Evolutionary conservation across 2,113 vertebrate genomes (phyloP).

Genomic region (Abramis brama): DNA sequence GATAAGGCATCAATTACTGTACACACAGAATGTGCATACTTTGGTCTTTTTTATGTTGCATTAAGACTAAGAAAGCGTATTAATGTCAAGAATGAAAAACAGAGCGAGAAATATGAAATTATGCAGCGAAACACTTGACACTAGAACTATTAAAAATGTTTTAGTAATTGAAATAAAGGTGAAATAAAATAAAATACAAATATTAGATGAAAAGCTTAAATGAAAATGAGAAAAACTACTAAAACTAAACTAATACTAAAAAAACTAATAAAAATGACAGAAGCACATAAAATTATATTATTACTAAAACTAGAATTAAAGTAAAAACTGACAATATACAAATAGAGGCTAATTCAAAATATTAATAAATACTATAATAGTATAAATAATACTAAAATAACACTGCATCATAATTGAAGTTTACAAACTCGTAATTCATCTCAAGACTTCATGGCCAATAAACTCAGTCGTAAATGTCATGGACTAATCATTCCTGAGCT

Average conservation of each 20-base stretch:
- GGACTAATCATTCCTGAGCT: not conserved
- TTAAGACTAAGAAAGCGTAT: not conserved
- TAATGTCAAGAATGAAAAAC: not conserved
- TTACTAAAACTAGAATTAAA: not conserved
- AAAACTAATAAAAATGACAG: no score
- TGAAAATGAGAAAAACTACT: no score
- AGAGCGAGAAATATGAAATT: not conserved
- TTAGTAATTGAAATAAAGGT: not conserved
- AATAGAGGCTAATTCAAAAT: not conserved
- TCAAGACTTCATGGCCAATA: not conserved
- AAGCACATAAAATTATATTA: no score
- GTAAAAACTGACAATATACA: not conserved
- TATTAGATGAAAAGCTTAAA: no score
- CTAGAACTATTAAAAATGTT: not conserved
- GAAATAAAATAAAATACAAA: no score
- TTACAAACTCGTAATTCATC: not conserved
- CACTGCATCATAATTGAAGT: not conserved
- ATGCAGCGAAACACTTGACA: not conserved
- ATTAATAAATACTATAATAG: not conserved
- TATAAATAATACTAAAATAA: not conserved
- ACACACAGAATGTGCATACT: not conserved
- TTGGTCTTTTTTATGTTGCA: not conserved
- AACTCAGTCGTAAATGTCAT: not conserved
- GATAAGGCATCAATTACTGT: not conserved
- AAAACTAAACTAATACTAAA: no score